Evolutionary conservation across 2,888 invertebrate species (phyloP).

Genomic region (Epinotia nisella): DNA sequence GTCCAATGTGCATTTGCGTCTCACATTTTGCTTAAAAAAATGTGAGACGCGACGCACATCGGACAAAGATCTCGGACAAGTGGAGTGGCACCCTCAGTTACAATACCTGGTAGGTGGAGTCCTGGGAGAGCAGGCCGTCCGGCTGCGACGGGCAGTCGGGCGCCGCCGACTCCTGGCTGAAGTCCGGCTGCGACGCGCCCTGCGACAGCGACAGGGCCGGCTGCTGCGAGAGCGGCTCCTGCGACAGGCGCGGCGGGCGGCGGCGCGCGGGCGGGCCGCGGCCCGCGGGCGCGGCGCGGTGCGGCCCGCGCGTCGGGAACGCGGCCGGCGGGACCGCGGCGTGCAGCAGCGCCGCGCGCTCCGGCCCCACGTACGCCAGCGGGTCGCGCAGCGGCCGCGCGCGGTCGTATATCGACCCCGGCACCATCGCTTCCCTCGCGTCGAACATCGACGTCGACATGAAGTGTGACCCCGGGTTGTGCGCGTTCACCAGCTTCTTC

Average conservation of each 20-base stretch:
- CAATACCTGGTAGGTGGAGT: slow-evolving; percentile 92
- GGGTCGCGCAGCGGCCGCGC: slow-evolving; percentile 94
- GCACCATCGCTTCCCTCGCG: slow-evolving; percentile 97
- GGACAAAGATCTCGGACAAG: too few species aligned
- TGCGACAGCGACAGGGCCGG: slow-evolving; percentile 89
- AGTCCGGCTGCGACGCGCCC: slow-evolving; percentile 89
- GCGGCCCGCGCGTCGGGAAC: slow-evolving; percentile 97
- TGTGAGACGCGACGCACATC: too few species aligned
- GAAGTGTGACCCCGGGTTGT: slow-evolving; percentile 98
- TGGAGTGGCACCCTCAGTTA: too few species aligned
- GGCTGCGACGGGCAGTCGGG: slow-evolving; percentile 96
- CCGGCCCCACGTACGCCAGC: slow-evolving; percentile 96
- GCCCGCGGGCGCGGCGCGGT: slow-evolving; percentile 81
- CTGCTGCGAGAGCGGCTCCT: slow-evolving; percentile 90
- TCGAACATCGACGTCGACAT: slow-evolving; percentile 99
- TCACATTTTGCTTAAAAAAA: too few species aligned
- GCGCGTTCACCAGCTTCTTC: slow-evolving; percentile 96
- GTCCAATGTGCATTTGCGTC: too few species aligned
- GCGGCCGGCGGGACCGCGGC: slow-evolving; percentile 96
- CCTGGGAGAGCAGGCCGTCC: slow-evolving; percentile 97
- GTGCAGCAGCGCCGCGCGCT: slow-evolving; percentile 89
- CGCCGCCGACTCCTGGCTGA: slow-evolving; percentile 92
- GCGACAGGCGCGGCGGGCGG: slow-evolving; percentile 82
- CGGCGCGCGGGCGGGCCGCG: slow-evolving; percentile 89
- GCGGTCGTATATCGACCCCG: slow-evolving; percentile 96